Evolutionary conservation across 1,140 invertebrate genomes (phyloP).

Genomic region (Drosophila sp.): DNA sequence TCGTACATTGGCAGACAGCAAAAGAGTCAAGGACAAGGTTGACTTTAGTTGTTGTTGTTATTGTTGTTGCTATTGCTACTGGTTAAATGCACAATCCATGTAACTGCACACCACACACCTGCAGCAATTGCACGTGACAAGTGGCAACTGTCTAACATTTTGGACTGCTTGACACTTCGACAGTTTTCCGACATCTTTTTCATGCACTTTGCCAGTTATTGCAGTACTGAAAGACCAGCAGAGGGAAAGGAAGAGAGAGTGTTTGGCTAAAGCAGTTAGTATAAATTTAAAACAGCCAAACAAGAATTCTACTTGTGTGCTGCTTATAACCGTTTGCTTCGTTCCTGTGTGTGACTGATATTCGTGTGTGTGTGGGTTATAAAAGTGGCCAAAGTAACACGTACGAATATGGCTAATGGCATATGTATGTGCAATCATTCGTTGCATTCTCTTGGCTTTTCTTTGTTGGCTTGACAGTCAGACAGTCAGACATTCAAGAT

Average conservation of each 20-base stretch:
- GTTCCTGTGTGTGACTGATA: neutral
- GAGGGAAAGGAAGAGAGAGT: neutral
- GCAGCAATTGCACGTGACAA: constrained; percentile 46
- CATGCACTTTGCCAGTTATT: constrained; percentile 51
- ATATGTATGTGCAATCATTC: constrained; percentile 74
- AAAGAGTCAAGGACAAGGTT: constrained; percentile 36
- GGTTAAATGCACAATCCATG: constrained; percentile 74
- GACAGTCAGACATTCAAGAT: constrained; percentile 3
- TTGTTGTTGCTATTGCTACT: constrained; percentile 41
- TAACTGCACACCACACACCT: constrained; percentile 49
- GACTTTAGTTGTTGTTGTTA: constrained; percentile 26
- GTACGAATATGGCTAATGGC: constrained; percentile 66
- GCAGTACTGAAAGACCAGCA: neutral
- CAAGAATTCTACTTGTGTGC: constrained; percentile 29
- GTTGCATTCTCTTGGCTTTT: constrained; percentile 38
- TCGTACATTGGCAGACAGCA: constrained; percentile 28
- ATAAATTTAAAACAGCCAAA: constrained; percentile 61
- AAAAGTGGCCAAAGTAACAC: constrained; percentile 74
- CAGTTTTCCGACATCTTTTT: constrained; percentile 54
- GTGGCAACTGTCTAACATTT: constrained; percentile 40
- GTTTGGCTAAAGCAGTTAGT: constrained; percentile 44
- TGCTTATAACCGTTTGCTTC: neutral
- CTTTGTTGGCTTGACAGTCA: constrained; percentile 28
- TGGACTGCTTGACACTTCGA: constrained; percentile 68
- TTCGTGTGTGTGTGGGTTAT: constrained; percentile 3